Percentiles rank a stretch among this genome's conserved stretches.
Conservation (phyloP, 2,888 invertebrate genomes). For the Chouioia cunea region DNA sequence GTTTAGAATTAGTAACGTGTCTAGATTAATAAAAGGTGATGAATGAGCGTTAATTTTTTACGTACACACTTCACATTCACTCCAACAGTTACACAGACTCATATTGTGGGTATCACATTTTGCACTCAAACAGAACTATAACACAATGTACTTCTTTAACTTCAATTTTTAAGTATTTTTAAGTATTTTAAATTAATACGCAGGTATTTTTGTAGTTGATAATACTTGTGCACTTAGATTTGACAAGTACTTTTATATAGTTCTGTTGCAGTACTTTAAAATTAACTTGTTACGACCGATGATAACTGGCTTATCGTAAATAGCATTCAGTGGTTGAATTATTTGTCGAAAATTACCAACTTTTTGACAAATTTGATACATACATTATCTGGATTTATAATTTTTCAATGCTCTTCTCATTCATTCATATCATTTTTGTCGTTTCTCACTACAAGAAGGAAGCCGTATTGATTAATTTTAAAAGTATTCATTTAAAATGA, state of each 20-base stretch:
- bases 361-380: slow-evolving; percentile 25
- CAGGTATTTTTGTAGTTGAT: background rate
- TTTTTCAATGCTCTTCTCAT: background rate
- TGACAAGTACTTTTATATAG: slow-evolving; percentile 8
- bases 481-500: too few species aligned
- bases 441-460: too few species aligned
- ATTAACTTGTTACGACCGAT: background rate
- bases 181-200: background rate
- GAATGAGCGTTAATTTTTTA: slow-evolving; percentile 44
- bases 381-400: slow-evolving; percentile 35
- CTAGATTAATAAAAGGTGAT: slow-evolving; percentile 39
- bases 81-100: slow-evolving; percentile 18
- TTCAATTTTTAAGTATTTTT: slow-evolving; percentile 1
- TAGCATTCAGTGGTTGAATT: background rate
- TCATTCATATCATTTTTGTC: too few species aligned
- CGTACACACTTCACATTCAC: slow-evolving; percentile 39
- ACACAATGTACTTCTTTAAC: background rate
- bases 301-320: slow-evolving; percentile 1
- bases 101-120: background rate
- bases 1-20: slow-evolving; percentile 39
- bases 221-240: background rate
- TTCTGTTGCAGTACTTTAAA: slow-evolving; percentile 1
- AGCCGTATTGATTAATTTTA: too few species aligned
- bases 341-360: slow-evolving; percentile 2
- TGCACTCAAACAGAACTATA: background rate